Evolutionary conservation across 2,888 invertebrate species (phyloP), one percentile per base, ranked within the genome.

Genomic region (Brachycybe producta): DNA sequence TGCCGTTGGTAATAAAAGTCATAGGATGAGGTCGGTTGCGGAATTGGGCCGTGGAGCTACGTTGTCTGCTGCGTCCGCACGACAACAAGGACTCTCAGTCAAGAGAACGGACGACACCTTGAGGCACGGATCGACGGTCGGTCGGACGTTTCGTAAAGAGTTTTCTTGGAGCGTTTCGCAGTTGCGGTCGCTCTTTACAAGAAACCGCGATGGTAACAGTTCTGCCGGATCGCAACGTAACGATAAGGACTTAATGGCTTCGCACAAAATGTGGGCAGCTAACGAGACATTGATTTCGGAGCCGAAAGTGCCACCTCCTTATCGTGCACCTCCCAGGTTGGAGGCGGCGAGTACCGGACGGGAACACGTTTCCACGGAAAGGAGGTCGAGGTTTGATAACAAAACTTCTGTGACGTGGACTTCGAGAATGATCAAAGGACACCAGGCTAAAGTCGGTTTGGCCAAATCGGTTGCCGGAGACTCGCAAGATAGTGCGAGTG

Each of bases 101-200:
- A 8, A 38, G 8, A 13, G 19, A 15, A 19, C 17, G 17, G 8
- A 13, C 11, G 38, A 43, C 5, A n/a, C 26, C 21, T 27, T n/a
- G 5, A 23, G 38, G 2, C 13, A 19, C 11, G 36, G 47, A 15
- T 23, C 15, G 4, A 47, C 47, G 13, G 26, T 38, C 8, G 47
- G 47, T 3, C 15, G 47, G 15, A 38, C 23, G 4, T 47, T 47
- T 15, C 21, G 23, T 7, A 36, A 23, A n/a, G 47, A 47, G 11
- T 21, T 47, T 27, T 47, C 47, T 21, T 47, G 47, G 47, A 47
- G 47, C 38, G 47, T 47, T 23, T 47, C 47, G 2, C 47, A 47
- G 47, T 26, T 47, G 5, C 36, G 38, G 24, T 19, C 47, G 17
- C 38, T 47, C 19, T 47, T 47, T 17, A 47, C 24, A 21, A 19